Conservation (phyloP, 2,888 invertebrate genomes). For the Colletes collaris region DNA sequence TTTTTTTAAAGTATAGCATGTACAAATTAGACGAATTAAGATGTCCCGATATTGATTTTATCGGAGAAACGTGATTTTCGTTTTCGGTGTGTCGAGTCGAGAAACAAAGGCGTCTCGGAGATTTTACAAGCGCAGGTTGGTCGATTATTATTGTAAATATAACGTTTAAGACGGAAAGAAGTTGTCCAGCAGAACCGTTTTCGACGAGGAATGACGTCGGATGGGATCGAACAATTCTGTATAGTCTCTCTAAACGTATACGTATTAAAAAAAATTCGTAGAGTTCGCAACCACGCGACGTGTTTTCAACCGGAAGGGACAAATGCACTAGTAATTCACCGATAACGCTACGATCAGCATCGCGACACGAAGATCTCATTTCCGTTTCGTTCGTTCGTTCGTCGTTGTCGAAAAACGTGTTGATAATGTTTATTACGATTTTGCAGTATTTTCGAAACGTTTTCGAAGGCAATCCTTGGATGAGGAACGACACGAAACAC, state of each 20-base stretch:
- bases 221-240: conserved; percentile 20
- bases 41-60: conserved; percentile 26
- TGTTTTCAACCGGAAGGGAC: too few relatives aligned
- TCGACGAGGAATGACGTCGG: conserved; percentile 12
- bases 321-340: too few relatives aligned
- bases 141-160: conserved; percentile 42
- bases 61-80: conserved; percentile 2
- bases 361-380: conserved; percentile 15
- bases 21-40: conserved; percentile 47
- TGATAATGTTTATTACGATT: conserved; percentile 22
- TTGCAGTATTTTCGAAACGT: conserved; percentile 11
- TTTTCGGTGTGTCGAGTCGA: not conserved
- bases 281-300: too few relatives aligned
- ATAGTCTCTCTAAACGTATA: not conserved
- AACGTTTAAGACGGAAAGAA: not conserved
- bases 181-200: conserved; percentile 7
- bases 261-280: not conserved
- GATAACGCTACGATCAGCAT: not conserved
- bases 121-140: conserved; percentile 3
- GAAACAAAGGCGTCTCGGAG: not conserved
- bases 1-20: conserved; percentile 39
- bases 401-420: conserved; percentile 5
- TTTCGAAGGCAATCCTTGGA: conserved; percentile 11
- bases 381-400: conserved; percentile 22
- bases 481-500: conserved; percentile 13